Conservation (phyloP, 2,888 invertebrate species). For the Andrena bicolor region DNA sequence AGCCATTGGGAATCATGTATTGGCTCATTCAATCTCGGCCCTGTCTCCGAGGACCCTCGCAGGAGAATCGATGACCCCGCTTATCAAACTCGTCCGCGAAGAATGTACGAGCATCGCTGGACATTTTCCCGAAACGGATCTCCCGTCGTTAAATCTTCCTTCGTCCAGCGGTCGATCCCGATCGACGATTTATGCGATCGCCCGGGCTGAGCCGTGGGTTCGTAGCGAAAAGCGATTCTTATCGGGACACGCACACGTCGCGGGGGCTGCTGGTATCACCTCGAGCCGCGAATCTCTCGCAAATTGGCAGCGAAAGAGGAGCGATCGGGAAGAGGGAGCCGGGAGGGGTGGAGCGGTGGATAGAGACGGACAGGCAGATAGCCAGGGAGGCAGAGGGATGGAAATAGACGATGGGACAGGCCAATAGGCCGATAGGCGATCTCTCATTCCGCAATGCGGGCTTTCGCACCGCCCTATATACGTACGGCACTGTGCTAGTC, state of each 20-base stretch:
- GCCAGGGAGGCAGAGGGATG: conserved; percentile 19
- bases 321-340: conserved; percentile 21
- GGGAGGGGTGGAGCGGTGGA: conserved; percentile 34
- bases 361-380: conserved; percentile 38
- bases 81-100: conserved; percentile 33
- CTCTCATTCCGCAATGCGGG: conserved; percentile 75
- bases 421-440: conserved; percentile 72
- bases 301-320: conserved; percentile 65
- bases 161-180: conserved; percentile 11
- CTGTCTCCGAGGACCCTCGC: background rate
- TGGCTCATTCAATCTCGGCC: background rate
- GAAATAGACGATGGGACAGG: conserved; percentile 50
- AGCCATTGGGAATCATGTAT: background rate
- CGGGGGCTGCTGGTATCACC: conserved; percentile 42
- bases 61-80: conserved; percentile 5
- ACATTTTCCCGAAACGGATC: conserved; percentile 15
- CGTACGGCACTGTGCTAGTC: conserved; percentile 49
- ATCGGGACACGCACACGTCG: conserved; percentile 50
- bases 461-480: conserved; percentile 66
- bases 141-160: conserved; percentile 45
- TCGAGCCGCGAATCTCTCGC: conserved; percentile 64
- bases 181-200: conserved; percentile 53
- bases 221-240: conserved; percentile 47
- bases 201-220: background rate
- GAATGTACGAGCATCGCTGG: conserved; percentile 28